Evolutionary conservation across 2,797 vertebrate species (phyloP), one percentile per base, ranked within the genome.

Genomic region (Scomberomorus guttatus): DNA sequence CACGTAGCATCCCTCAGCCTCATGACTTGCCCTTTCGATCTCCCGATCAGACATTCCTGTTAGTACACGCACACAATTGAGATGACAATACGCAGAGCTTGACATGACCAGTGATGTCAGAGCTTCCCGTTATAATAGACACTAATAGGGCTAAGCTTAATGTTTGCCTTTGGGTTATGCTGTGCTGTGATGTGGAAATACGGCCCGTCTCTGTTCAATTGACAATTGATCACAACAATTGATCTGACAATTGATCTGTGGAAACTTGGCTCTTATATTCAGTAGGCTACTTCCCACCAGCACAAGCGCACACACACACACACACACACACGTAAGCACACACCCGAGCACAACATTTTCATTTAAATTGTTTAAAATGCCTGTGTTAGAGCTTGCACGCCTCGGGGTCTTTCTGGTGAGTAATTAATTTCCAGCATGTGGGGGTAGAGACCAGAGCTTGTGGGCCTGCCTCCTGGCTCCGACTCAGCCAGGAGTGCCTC

Each of bases 351-450:
- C 55, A 69, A 82, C 86, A 87, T 90, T 91, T 90, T 92, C 87
- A 82, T 92, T 87, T 79, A 87, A 92, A 93, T 93, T 90, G 91
- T 89, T 92, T 91, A 90, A 90, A 94, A 90, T 74, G 89, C 88
- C 82, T 90, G 88, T 46, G 82, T 90, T 85, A 76, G 81, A 85
- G 86, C 90, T 75, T 63, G 76, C 88, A 75, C 72, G 91, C 92
- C 92, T 81, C 81, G 13, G 90, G 91, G 89, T 91, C 88, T 93
- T 94, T 90, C 91, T 92, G 79, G 90, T 90, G 89, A 90, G 91
- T 93, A 93, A 94, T 94, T 94, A 92, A 94, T 94, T 93, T 93
- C 86, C 89, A 92, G 88, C 90, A 79, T 92, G 91, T 91, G 90
- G 89, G 88, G 87, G 89, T 86, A 89, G 91, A 90, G 87, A 87